Evolutionary conservation across 1,140 invertebrate genomes (phyloP).

Genomic region (Drosophila serrata): DNA sequence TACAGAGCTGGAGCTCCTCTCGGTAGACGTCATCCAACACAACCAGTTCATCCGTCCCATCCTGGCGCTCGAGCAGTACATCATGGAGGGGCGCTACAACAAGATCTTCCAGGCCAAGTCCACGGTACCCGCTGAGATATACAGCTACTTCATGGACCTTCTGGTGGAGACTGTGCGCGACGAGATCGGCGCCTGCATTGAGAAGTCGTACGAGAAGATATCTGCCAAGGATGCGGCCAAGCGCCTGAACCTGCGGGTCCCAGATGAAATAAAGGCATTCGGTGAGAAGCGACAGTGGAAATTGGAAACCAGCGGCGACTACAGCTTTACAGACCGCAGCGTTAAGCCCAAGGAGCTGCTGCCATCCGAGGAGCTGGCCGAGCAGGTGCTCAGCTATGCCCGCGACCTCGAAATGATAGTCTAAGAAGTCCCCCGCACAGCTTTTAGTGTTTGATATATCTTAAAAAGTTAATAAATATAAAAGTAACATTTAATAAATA

Average conservation of each 20-base stretch:
- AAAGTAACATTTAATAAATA: constrained; percentile 36
- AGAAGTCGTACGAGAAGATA: constrained; percentile 97
- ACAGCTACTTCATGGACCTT: constrained; percentile 99
- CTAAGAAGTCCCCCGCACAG: constrained; percentile 87
- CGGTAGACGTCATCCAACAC: constrained; percentile 95
- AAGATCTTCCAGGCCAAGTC: constrained; percentile 91
- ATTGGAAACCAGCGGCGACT: constrained; percentile 91
- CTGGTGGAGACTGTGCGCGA: constrained; percentile 97
- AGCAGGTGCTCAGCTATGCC: constrained; percentile 98
- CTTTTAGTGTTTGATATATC: constrained; percentile 18
- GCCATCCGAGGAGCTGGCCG: constrained; percentile 95
- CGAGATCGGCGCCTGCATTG: constrained; percentile 98
- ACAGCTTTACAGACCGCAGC: constrained; percentile 90
- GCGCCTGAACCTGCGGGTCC: constrained; percentile 94
- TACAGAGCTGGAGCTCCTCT: constrained; percentile 98
- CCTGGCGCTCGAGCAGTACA: constrained; percentile 97
- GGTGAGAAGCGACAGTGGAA: constrained; percentile 94
- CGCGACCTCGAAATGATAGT: constrained; percentile 99
- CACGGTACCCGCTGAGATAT: constrained; percentile 98
- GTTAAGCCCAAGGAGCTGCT: constrained; percentile 93
- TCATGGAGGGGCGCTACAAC: constrained; percentile 99
- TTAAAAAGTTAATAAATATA: constrained; percentile 40
- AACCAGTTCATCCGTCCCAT: constrained; percentile 98
- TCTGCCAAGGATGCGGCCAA: constrained; percentile 94
- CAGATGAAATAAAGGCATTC: constrained; percentile 92